Conservation (phyloP, 2,888 invertebrate species). For the Stictocephala bisonia region DNA sequence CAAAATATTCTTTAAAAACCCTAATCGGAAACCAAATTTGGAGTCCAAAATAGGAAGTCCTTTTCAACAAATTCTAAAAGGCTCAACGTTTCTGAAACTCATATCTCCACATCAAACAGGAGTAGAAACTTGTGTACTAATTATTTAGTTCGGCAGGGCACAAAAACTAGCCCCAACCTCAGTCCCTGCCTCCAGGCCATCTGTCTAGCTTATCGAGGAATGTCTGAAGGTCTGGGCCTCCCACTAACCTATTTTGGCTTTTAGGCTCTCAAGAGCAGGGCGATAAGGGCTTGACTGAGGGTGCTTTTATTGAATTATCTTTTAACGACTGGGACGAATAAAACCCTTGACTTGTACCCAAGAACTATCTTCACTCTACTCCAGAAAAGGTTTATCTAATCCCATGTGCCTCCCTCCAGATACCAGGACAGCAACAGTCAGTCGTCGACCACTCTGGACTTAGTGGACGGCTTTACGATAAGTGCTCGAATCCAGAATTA, state of each 20-base stretch:
- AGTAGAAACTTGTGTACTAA: slow-evolving; percentile 43
- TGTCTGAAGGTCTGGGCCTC: slow-evolving; percentile 9
- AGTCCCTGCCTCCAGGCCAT: not conserved
- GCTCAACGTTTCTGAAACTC: too few relatives aligned
- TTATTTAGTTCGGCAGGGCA: slow-evolving; percentile 26
- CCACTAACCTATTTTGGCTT: slow-evolving; percentile 34
- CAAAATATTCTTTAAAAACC: too few relatives aligned
- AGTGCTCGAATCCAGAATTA: too few relatives aligned
- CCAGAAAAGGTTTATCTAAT: too few relatives aligned
- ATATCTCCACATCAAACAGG: not conserved
- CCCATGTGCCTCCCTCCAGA: too few relatives aligned
- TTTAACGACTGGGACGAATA: slow-evolving; percentile 22
- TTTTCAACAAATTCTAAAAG: too few relatives aligned
- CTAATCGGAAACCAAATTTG: too few relatives aligned
- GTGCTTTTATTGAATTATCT: slow-evolving; percentile 39
- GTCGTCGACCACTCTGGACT: too few relatives aligned
- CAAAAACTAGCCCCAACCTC: slow-evolving; percentile 14
- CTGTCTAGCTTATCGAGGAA: slow-evolving; percentile 36
- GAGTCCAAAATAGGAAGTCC: too few relatives aligned
- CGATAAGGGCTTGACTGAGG: slow-evolving; percentile 17
- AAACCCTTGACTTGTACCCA: slow-evolving; percentile 28
- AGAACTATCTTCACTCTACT: too few relatives aligned
- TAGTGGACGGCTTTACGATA: too few relatives aligned
- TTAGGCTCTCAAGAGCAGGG: slow-evolving; percentile 22
- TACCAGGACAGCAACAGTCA: too few relatives aligned